These are phyloP conservation scores for Drosophila tanythrix DNA, from an alignment of 2,888 invertebrate species.

Conservation along the genomic window DNA sequence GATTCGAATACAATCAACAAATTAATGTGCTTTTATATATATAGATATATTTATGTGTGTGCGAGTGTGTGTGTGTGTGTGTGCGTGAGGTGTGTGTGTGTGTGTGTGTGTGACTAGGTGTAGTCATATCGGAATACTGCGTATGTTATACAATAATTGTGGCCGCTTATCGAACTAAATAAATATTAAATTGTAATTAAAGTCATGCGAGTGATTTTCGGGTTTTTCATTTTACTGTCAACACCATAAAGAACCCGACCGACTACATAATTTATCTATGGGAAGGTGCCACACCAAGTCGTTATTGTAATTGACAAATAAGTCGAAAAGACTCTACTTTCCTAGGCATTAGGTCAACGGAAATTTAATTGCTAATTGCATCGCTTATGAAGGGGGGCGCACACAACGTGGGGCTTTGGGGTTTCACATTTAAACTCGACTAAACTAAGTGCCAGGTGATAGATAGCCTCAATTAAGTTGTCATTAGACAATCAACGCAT, in stretches of 20 bases:
- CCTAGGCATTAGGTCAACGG: slow-evolving; percentile 65
- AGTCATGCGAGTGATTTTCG: slow-evolving; percentile 79
- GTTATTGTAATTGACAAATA: slow-evolving; percentile 80
- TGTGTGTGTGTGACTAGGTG: slow-evolving; percentile 49
- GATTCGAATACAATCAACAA: slow-evolving; percentile 34
- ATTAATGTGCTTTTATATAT: slow-evolving; percentile 2
- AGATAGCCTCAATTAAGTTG: slow-evolving; percentile 73
- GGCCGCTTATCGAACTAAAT: slow-evolving; percentile 77
- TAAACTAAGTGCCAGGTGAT: slow-evolving; percentile 62
- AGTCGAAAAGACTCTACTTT: slow-evolving; percentile 74
- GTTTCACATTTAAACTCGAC: slow-evolving; percentile 23
- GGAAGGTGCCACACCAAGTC: slow-evolving; percentile 29
- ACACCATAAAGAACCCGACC: slow-evolving; percentile 39
- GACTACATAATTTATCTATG: slow-evolving; percentile 67
- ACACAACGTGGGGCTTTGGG: slow-evolving; percentile 22
- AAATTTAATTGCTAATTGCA: slow-evolving; percentile 76
- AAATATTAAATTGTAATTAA: slow-evolving; percentile 82
- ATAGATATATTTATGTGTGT: not conserved
- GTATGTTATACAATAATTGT: slow-evolving; percentile 63
- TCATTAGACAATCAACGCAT: slow-evolving; percentile 44
- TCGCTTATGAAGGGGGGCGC: slow-evolving; percentile 52
- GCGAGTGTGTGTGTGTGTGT: slow-evolving; percentile 13
- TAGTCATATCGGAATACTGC: slow-evolving; percentile 58
- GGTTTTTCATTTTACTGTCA: slow-evolving; percentile 40
- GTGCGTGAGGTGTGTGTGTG: slow-evolving; percentile 7